Conservation (phyloP, 2,888 invertebrate genomes). For the Limnephilus rhombicus region DNA sequence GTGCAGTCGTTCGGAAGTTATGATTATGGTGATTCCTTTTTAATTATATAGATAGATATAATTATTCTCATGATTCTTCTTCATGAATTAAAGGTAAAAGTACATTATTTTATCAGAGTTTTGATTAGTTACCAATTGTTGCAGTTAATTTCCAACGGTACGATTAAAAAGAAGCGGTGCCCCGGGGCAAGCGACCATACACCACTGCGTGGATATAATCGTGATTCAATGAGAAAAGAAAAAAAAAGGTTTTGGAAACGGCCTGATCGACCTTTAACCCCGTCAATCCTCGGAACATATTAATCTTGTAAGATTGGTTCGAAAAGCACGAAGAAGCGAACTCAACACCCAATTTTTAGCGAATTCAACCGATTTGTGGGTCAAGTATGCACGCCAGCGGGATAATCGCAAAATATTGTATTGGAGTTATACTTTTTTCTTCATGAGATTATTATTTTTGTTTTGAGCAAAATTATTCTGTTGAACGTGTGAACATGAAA, state of each 20-base stretch:
- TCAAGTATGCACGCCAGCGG: conserved; percentile 3
- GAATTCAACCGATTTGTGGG: neutral
- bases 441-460: neutral
- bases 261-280: conserved; percentile 18
- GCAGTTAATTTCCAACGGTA: neutral
- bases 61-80: too few relatives aligned
- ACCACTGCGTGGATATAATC: neutral
- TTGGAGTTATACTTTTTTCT: neutral
- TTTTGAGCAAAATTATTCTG: neutral
- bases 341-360: conserved; percentile 20
- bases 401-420: neutral
- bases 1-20: too few relatives aligned
- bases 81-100: neutral
- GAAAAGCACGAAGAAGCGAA: neutral
- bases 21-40: too few relatives aligned
- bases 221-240: conserved; percentile 26
- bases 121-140: neutral
- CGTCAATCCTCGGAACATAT: conserved; percentile 36
- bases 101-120: neutral
- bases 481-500: neutral
- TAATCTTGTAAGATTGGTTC: conserved; percentile 16
- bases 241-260: conserved; percentile 31
- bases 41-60: too few relatives aligned
- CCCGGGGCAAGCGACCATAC: neutral
- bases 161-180: neutral